Evolutionary conservation across 1,140 invertebrate species (phyloP).

Genomic region (Calycopis cecrops): DNA sequence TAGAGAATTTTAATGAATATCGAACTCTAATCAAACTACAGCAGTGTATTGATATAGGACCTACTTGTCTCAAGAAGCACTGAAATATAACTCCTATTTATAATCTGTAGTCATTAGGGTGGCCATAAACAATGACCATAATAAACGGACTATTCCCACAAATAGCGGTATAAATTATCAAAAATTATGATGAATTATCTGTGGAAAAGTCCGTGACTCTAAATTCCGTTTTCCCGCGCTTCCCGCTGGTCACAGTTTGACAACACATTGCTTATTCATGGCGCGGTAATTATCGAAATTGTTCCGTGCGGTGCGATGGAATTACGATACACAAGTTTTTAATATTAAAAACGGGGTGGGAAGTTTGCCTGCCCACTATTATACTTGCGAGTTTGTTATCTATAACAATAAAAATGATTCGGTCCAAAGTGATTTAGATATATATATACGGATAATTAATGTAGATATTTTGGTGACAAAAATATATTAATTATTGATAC

Average conservation of each 20-base stretch:
- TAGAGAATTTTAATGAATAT: no score
- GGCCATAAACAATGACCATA: no score
- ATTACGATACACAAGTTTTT: constrained; percentile 49
- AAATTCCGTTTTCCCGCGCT: constrained; percentile 15
- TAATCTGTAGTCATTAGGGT: not conserved
- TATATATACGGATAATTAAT: no score
- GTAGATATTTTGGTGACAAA: no score
- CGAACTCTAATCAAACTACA: no score
- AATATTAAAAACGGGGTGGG: constrained; percentile 38
- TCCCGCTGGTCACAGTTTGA: constrained; percentile 44
- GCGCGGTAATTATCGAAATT: constrained; percentile 55
- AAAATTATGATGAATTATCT: constrained; percentile 1
- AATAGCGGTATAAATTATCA: not conserved
- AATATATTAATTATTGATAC: no score
- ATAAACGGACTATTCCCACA: no score
- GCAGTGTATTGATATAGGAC: no score
- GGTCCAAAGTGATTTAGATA: not conserved
- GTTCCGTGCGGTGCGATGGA: constrained; percentile 32
- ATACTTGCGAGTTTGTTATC: constrained; percentile 15
- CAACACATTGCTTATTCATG: constrained; percentile 60
- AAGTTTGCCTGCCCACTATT: constrained; percentile 17
- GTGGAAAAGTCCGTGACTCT: constrained; percentile 13
- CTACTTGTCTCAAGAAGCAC: not conserved
- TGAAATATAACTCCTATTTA: not conserved
- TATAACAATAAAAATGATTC: constrained; percentile 13